Conservation (phyloP, 2,797 vertebrate genomes). For the Pseudomugil gertrudae region DNA sequence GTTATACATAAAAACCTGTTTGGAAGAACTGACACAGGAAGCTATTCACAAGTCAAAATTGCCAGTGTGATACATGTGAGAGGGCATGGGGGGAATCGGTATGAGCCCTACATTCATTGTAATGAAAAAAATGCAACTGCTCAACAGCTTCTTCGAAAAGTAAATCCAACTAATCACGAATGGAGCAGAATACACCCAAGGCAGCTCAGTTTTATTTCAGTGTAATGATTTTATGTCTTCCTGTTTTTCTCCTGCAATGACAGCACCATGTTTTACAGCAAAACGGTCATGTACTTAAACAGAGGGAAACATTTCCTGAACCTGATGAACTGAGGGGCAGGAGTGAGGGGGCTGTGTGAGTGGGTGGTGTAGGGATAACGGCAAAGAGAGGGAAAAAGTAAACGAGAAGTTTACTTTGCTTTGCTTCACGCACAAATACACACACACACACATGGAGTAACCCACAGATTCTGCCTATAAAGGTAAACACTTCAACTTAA, state of each 20-base stretch:
- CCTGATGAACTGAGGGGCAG: constrained; percentile 42
- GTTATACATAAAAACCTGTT: too few species aligned
- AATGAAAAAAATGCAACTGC: not conserved
- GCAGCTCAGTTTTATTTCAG: constrained; percentile 1
- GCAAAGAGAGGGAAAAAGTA: constrained; percentile 6
- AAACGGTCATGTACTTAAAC: constrained; percentile 16
- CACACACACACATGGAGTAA: constrained; percentile 5
- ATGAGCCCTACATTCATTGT: not conserved
- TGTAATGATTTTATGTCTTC: not conserved
- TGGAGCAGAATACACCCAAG: not conserved
- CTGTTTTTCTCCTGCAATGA: not conserved
- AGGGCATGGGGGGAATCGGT: constrained; percentile 6
- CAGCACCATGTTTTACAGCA: constrained; percentile 4
- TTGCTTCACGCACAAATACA: constrained; percentile 5
- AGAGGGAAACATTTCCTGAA: constrained; percentile 31
- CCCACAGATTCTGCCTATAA: constrained; percentile 43
- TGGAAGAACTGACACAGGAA: too few species aligned
- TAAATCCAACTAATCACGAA: not conserved
- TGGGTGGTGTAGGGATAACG: not conserved
- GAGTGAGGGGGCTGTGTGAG: not conserved
- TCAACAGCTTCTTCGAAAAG: constrained; percentile 3
- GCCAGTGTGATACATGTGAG: too few species aligned
- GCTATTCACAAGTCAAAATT: too few species aligned
- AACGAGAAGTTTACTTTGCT: constrained; percentile 25
- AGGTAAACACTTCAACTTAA: constrained; percentile 68